Evolutionary conservation across 2,113 vertebrate genomes (phyloP).

Genomic region (Melozone crissalis): DNA sequence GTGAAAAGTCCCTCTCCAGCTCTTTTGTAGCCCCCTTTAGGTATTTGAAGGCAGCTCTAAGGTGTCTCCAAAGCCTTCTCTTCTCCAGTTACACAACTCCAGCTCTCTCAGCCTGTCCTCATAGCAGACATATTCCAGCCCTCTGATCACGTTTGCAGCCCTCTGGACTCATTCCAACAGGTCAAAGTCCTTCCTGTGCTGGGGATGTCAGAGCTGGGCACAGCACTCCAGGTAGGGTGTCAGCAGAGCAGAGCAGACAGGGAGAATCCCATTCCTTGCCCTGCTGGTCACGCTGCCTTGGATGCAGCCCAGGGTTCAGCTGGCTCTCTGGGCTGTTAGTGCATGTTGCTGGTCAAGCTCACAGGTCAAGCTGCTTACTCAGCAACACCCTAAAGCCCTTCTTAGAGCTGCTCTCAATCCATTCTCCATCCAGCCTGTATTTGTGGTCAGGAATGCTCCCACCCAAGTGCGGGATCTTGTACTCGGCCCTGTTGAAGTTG

Average conservation of each 20-base stretch:
- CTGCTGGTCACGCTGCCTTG: neutral
- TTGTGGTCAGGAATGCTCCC: neutral
- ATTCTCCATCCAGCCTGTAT: neutral
- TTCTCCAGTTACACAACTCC: neutral
- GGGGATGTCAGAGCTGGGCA: neutral
- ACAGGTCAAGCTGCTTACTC: neutral
- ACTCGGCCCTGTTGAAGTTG: neutral
- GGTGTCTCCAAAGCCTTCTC: neutral
- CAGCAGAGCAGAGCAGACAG: neutral
- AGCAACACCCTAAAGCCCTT: neutral
- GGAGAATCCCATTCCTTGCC: neutral
- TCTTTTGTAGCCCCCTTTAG: neutral
- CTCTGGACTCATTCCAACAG: neutral
- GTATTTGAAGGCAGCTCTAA: neutral
- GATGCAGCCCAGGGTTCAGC: neutral
- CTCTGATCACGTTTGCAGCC: neutral
- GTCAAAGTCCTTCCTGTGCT: neutral
- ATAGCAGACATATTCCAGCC: neutral
- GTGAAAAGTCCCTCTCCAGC: neutral
- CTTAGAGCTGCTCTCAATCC: neutral
- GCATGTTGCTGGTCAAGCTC: accelerated
- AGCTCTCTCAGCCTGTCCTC: neutral
- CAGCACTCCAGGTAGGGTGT: neutral
- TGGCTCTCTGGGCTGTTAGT: neutral
- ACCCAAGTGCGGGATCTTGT: neutral